Base-by-base conservation (phyloP, 2,113 vertebrate genomes). In the Bostrychus sinensis region DNA sequence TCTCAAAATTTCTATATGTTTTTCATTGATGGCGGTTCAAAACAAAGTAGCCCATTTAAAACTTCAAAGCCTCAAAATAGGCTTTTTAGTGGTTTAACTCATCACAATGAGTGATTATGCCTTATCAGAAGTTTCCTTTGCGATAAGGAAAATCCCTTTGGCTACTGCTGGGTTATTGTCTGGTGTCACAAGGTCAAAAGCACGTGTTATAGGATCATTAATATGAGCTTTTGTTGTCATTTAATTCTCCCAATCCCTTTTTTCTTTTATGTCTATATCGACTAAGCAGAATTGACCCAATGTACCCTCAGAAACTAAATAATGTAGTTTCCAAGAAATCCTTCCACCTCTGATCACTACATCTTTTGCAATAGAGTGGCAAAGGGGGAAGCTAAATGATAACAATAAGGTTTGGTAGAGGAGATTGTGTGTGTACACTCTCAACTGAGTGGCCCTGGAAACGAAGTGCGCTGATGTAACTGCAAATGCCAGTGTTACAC, bases 31-130 rank as follows among this genome's bases (percentile, higher is more conserved):
- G 62, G 61, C 41, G 38, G 68, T 46, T 75, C 56, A 51, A 63
- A 86, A 86, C 82, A 89, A 85, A 78, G 51, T 19, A 34, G 48
- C 51, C 68, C 76, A 80, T 81, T 86, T 73, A 70, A 20, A 38
- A 80, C 79, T 83, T 86, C 62, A 87, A 83, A 87, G 81, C 19
- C 43, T 53, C 38, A 1, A 32, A 82, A 58, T 7, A 41, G 30
- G 54, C 34, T 50, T 51, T 41, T 72, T 50, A 46, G 74, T 70
- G 59, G 65, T 57, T 78, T 78, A 70, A 57, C 80, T 66, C 78
- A 80, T 78, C 66, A 83, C 85, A 80, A 70, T 83, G 51, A 80
- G 76, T 77, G 82, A 85, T 88, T 86, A 85, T 57, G 19, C 51
- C 26, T 86, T 85, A 80, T 85, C 74, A 50, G 57, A 78, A 71